These are phyloP conservation scores for Heliopora coerulea DNA, from an alignment of 92 coral and sea anemone species.

Conservation along the genomic window DNA sequence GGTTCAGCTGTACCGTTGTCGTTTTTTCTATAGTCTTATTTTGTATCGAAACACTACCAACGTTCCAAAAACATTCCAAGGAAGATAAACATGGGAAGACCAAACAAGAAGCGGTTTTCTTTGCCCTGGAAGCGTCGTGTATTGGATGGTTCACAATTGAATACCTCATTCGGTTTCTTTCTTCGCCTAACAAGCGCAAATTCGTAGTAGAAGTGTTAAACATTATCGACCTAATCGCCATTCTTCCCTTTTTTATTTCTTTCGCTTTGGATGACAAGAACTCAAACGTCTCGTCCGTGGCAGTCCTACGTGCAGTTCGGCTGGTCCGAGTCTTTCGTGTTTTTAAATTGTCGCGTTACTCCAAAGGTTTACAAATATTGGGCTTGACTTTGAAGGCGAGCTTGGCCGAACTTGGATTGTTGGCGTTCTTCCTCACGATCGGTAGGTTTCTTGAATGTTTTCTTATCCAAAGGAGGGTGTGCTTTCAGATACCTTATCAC, in stretches of 20 bases:
- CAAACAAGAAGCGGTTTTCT: slow-evolving; percentile 55
- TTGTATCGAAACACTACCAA: slow-evolving; percentile 93
- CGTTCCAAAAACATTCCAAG: slow-evolving; percentile 57
- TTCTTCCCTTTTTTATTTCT: slow-evolving; percentile 82
- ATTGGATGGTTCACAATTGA: slow-evolving; percentile 93
- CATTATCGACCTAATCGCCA: slow-evolving; percentile 84
- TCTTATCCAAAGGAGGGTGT: too few species aligned
- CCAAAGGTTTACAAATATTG: slow-evolving; percentile 87
- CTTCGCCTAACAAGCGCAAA: slow-evolving; percentile 84
- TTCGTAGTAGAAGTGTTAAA: slow-evolving; percentile 79
- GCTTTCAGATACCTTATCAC: too few species aligned
- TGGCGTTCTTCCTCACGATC: slow-evolving; percentile 82
- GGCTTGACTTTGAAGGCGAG: slow-evolving; percentile 94
- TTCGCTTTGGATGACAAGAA: slow-evolving; percentile 73
- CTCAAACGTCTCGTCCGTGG: slow-evolving; percentile 80
- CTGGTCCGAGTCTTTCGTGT: slow-evolving; percentile 90
- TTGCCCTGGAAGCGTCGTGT: slow-evolving; percentile 74
- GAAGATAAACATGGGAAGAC: slow-evolving; percentile 35
- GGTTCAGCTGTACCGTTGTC: slow-evolving; percentile 73
- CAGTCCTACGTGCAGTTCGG: slow-evolving; percentile 83
- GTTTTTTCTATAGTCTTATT: slow-evolving; percentile 81
- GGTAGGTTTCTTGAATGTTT: slow-evolving; percentile 22
- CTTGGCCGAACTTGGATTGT: slow-evolving; percentile 78
- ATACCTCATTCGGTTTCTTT: slow-evolving; percentile 67
- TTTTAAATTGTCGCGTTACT: slow-evolving; percentile 94